Base-by-base conservation (phyloP, 2,797 vertebrate genomes). In the Ctenochaetus hawaiiensis region DNA sequence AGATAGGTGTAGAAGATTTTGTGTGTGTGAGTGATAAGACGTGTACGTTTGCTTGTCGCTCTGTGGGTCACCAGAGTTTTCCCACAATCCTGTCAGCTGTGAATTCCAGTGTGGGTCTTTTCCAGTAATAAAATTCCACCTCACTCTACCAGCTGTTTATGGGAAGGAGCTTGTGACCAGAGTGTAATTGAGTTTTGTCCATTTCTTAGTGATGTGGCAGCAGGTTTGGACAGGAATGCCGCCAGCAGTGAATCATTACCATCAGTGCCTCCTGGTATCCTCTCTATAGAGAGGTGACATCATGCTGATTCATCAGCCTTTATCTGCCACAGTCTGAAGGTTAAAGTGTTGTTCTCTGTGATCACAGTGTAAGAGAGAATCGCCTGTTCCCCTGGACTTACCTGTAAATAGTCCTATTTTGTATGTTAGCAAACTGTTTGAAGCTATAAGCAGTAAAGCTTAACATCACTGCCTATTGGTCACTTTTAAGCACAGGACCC, bases 71-170 rank as follows among this genome's bases (percentile, higher is more conserved):
- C 81, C 64, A 64, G 37, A 69, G 70, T 58, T 75, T 89, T 83
- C 79, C 79, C 87, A 86, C 88, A 88, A 59, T 81, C 67, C 30
- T 51, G 75, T 89, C 81, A 83, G 89, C 86, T 87, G 88, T 65
- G 78, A 81, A 89, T 90, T 91, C 91, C 91, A 80, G 62, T 14
- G 80, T 75, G 77, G 82, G 72, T 63, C 84, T 83, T 91, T 91
- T 90, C 89, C 90, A 83, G 89, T 90, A 87, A 92, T 83, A 88
- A 82, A 72, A 83, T 80, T 82, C 87, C 73, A 81, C 81, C 85
- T 88, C 57, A 56, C 78, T 82, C 66, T 2, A 60, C 63, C 93
- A 91, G 90, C 89, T 93, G 91, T 85, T 91, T 78, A 43, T 47
- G 17, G 72, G 78, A 81, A 70, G 87, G 67, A 86, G 87, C 78